These are phyloP conservation scores for Sarcophilus harrisii DNA, from an alignment of 2,797 vertebrate genomes.

Conservation along the genomic window DNA sequence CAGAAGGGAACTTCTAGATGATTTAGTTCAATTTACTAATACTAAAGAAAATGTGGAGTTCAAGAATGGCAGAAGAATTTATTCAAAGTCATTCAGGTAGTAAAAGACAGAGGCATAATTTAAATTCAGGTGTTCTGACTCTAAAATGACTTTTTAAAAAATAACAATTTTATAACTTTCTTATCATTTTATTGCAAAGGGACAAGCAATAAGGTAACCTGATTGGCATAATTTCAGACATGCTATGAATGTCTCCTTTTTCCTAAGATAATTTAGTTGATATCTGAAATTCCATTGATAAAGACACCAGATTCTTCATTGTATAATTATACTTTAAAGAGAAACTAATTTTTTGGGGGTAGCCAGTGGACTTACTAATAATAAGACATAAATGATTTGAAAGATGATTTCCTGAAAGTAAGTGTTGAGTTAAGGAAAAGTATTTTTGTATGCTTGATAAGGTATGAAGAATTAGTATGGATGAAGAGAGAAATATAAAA, in stretches of 20 bases:
- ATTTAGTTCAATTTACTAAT: constrained; percentile 26
- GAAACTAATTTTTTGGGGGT: not conserved
- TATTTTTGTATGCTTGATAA: not conserved
- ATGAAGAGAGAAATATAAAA: not conserved
- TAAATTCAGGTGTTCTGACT: not conserved
- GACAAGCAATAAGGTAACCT: not conserved
- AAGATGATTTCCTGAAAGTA: not conserved
- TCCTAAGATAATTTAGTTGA: not conserved
- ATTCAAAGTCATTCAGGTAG: not conserved
- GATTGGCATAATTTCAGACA: not conserved
- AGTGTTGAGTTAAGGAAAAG: not conserved
- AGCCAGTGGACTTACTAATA: not conserved
- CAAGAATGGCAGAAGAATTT: not conserved
- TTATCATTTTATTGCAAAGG: not conserved
- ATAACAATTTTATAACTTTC: not conserved
- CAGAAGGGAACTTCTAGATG: not conserved
- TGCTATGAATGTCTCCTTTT: not conserved
- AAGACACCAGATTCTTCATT: not conserved
- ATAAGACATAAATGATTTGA: not conserved
- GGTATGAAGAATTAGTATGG: not conserved
- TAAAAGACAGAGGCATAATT: not conserved
- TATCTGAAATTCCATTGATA: not conserved
- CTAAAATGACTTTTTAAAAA: not conserved
- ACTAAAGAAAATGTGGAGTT: not conserved
- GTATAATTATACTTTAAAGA: not conserved